Base-by-base conservation (phyloP, 1,140 invertebrate species). In the Drosophila bocqueti region DNA sequence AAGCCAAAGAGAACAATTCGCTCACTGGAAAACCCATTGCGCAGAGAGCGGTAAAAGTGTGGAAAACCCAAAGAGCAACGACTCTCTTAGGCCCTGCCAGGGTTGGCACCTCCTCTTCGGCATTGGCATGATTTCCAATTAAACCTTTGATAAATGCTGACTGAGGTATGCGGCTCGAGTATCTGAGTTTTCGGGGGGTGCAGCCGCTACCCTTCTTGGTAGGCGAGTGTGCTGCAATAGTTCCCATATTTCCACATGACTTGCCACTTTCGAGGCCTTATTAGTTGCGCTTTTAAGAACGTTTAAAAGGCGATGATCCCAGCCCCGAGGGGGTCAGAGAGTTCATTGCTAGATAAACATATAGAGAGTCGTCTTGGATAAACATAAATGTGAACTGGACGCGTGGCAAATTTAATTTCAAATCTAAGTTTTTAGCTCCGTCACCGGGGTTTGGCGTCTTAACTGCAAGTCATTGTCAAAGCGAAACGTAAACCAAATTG, bases 271-370 rank as follows among this genome's bases (percentile, higher is more conserved):
- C 68, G 67, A 67, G 68, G 64, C 64, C 68, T 79, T 83, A 89
- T 87, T 87, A 87, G 77, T 89, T 84, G 84, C 81, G 65, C 84
- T 83, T 83, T 87, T 78, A 57, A 71, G 75, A 78, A 50, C 75
- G 57, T 63, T 79, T 59, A 62, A 64, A 63, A 47, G 55, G 24
- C 52, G 34, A 26, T 69, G 54, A 57, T 26, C 16, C n/a, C 34
- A 11, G 11, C n/a, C 26, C 10, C 45, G 60, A 15, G 50, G 50
- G 50, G 60, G 50, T 76, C 73, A 52, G 29, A 57, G 59, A 74
- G 73, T 76, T 76, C 54, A 58, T 76, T 38, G 58, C n/a, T 52
- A 74, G 31, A 38, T 58, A 72, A 73, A 73, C 69, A 73, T 24
- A 61, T 24, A 24, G 47, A 31, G 47, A 18, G 16, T n/a, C 26